Conservation (phyloP, 1,140 invertebrate genomes). For the Dysdera silvatica region DNA sequence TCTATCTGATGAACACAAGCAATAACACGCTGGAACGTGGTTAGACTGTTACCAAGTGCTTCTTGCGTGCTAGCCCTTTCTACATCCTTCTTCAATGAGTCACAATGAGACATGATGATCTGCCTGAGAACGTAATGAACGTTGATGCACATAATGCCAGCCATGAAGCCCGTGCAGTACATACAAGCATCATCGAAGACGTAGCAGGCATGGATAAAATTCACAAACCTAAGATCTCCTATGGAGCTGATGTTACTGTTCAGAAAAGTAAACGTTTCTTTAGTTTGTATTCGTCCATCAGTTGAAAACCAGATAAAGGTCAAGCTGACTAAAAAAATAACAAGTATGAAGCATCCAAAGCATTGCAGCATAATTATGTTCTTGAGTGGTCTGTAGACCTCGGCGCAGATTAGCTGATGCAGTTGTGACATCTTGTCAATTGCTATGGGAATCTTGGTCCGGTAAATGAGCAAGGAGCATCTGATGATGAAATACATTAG, state of each 20-base stretch:
- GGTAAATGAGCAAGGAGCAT: not conserved
- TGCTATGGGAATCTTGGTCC: conserved; percentile 4
- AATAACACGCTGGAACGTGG: conserved; percentile 7
- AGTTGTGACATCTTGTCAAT: conserved; percentile 8
- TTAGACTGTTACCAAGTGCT: not conserved
- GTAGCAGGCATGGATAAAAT: not conserved
- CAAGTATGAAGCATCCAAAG: not conserved
- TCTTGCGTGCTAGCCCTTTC: not conserved
- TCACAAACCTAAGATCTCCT: not conserved
- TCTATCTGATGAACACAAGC: conserved; percentile 5
- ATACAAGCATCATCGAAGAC: not conserved
- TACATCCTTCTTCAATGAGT: not conserved
- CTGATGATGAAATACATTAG: conserved; percentile 3
- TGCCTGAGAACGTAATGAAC: conserved; percentile 10
- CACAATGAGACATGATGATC: not conserved
- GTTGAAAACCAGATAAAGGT: not conserved
- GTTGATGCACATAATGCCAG: conserved; percentile 4
- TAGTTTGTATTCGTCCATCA: not conserved
- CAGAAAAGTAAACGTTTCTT: not conserved
- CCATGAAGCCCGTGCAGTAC: not conserved
- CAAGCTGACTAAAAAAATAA: not conserved
- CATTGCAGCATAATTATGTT: conserved; percentile 8
- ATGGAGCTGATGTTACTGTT: not conserved
- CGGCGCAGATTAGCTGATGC: not conserved
- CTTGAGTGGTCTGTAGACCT: conserved; percentile 8